Evolutionary conservation across 1,140 invertebrate genomes (phyloP), one percentile per base, ranked within the genome.

Genomic region (Drosophila melanica): DNA sequence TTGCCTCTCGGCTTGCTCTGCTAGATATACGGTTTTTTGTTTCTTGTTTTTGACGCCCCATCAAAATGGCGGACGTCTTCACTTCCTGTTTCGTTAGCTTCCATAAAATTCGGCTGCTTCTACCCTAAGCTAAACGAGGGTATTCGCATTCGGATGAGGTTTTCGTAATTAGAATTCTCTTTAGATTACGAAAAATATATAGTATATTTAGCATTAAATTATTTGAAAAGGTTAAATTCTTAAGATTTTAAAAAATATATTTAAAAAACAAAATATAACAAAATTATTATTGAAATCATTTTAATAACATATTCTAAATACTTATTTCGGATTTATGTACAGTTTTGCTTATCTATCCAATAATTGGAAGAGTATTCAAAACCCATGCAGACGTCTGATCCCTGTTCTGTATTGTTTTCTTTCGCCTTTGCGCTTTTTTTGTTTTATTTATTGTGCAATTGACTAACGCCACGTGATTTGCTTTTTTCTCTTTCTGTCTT

Each of bases 21-120:
- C 18, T 39, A 33, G 35, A 23, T 60, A 11, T 14, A 10, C 42
- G 41, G 51, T 12, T 16, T 16, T 14, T 5, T 59, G 35, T 48
- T 35, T 63, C 72, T 54, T 79, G 75, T 75, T 79, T 86, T 87
- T 79, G 84, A 79, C 77, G 57, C 59, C 54, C 76, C 68, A 76
- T 79, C 75, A 89, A 87, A 87, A 89, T 87, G 84, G 77, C 63
- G 72, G 72, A 79, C 76, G 79, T 89, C 89, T 89, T 89, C 84
- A 87, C 84, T 87, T 87, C 84, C 82, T 71, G 72, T 65, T 78
- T 75, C 67, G 57, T 14, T 62, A 33, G 41, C 27, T 74, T 51
- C 44, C 37, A 74, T 57, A 74, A 65, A 74, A 63, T 55, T 73
- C 41, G 10, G 16, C 23, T 37, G 41, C 39, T 35, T 23, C 23